Evolutionary conservation across 2,888 invertebrate genomes (phyloP).

Genomic region (Dastarcus helophoroides): DNA sequence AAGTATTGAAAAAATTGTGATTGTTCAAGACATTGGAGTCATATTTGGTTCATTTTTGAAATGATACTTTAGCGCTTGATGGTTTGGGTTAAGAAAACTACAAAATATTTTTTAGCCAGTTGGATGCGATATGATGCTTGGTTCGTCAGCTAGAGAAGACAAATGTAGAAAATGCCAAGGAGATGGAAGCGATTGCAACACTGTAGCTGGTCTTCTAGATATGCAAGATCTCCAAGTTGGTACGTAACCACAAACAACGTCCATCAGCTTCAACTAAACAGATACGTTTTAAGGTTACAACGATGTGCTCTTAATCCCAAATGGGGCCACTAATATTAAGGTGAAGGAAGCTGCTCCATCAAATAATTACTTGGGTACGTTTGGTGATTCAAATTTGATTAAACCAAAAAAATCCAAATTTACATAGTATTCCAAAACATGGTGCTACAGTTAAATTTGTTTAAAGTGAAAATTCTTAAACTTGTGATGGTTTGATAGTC

Average conservation of each 20-base stretch:
- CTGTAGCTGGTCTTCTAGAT: constrained; percentile 58
- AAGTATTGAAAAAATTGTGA: no score
- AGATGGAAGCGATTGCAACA: constrained; percentile 77
- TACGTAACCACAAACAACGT: constrained; percentile 30
- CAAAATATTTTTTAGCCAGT: constrained; percentile 67
- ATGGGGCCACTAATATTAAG: constrained; percentile 82
- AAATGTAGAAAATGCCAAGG: constrained; percentile 89
- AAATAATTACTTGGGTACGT: constrained; percentile 78
- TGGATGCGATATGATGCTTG: constrained; percentile 91
- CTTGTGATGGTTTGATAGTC: no score
- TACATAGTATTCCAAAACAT: constrained; percentile 2
- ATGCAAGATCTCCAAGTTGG: constrained; percentile 63
- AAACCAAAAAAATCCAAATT: neutral
- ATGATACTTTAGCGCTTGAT: no score
- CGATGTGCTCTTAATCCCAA: constrained; percentile 77
- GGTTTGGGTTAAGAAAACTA: no score
- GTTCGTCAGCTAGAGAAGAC: constrained; percentile 77
- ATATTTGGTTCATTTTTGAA: no score
- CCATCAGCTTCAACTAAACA: neutral
- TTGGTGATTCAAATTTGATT: no score
- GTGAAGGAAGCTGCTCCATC: constrained; percentile 71
- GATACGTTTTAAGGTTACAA: neutral
- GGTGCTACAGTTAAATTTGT: no score
- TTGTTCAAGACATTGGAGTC: no score
- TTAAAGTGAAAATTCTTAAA: no score